These are phyloP conservation scores for Craniophora ligustri DNA, from an alignment of 2,888 invertebrate genomes.

Conservation along the genomic window DNA sequence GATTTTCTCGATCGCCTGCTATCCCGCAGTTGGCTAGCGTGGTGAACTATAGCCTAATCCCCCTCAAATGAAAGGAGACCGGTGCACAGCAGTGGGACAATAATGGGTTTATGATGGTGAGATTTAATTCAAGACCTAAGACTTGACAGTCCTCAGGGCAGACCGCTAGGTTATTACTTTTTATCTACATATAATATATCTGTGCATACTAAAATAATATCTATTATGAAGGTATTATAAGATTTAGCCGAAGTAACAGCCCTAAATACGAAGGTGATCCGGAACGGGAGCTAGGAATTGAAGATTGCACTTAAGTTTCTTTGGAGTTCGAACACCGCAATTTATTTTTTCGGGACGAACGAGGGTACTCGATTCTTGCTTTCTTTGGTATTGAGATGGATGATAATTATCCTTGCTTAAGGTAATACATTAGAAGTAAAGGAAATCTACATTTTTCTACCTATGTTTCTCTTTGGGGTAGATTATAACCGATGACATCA, in stretches of 20 bases:
- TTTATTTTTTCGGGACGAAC: conserved; percentile 60
- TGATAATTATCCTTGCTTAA: conserved; percentile 42
- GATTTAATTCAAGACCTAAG: too few relatives aligned
- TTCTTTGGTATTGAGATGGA: conserved; percentile 46
- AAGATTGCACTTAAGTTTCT: conserved; percentile 59
- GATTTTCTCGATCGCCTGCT: too few relatives aligned
- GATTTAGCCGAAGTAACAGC: conserved; percentile 14
- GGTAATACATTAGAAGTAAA: conserved; percentile 4
- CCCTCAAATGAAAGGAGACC: too few relatives aligned
- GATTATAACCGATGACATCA: not conserved
- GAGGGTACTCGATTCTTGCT: conserved; percentile 51
- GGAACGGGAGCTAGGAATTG: conserved; percentile 48
- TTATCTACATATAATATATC: too few relatives aligned
- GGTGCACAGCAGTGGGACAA: too few relatives aligned
- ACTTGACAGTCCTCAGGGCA: too few relatives aligned
- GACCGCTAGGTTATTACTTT: too few relatives aligned
- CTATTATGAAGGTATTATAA: not conserved
- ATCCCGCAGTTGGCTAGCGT: too few relatives aligned
- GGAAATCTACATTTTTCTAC: not conserved
- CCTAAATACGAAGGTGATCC: conserved; percentile 35
- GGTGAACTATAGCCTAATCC: too few relatives aligned
- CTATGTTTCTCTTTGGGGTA: conserved; percentile 29
- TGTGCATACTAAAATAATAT: too few relatives aligned
- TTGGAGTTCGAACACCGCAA: conserved; percentile 56
- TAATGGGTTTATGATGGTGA: too few relatives aligned